These are phyloP conservation scores for Cepphus grylle DNA, from an alignment of 2,113 vertebrate genomes.

Conservation along the genomic window DNA sequence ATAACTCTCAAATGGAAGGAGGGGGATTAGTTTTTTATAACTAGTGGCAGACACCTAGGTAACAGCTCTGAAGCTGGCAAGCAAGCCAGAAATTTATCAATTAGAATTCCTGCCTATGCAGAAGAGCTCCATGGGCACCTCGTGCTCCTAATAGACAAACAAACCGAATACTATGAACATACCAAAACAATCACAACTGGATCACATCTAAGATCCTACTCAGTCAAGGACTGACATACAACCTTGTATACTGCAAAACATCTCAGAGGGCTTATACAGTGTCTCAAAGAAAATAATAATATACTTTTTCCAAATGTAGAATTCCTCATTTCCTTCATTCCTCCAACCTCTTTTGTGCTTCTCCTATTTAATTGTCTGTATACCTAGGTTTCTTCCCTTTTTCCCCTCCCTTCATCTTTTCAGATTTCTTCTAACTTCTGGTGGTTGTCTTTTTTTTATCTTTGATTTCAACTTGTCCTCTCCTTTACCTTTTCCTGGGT, in stretches of 20 bases:
- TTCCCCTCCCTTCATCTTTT: background rate
- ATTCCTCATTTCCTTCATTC: background rate
- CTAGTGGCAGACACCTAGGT: background rate
- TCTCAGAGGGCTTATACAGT: background rate
- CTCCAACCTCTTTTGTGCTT: background rate
- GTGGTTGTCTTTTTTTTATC: background rate
- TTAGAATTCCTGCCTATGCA: background rate
- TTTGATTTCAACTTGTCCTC: background rate
- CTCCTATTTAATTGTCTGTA: background rate
- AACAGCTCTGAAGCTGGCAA: background rate
- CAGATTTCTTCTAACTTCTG: background rate
- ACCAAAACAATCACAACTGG: background rate
- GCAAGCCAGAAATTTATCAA: background rate
- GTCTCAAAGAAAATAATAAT: background rate
- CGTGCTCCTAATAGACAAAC: background rate
- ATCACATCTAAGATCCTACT: background rate
- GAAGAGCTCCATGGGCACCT: background rate
- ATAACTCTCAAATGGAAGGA: background rate
- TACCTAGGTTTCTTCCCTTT: background rate
- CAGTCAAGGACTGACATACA: background rate
- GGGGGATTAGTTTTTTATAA: background rate
- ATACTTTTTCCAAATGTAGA: background rate
- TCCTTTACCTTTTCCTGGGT: background rate
- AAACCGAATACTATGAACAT: background rate
- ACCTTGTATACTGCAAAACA: background rate